Base-by-base conservation (phyloP, 2,888 invertebrate species). In the Lycophotia porphyrea region DNA sequence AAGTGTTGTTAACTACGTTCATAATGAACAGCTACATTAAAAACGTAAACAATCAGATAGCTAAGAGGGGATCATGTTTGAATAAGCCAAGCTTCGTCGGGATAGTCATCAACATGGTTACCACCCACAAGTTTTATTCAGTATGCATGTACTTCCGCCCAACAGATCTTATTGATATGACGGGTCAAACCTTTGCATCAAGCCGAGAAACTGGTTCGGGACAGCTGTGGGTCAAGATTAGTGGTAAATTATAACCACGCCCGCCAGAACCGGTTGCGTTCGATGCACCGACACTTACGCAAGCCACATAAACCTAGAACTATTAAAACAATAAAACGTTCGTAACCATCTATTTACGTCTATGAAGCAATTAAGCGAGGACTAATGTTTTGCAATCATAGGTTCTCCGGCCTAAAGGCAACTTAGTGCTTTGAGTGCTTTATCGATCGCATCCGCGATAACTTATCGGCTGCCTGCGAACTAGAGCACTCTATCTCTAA, bases 181-280 rank as follows among this genome's bases (percentile, higher is more conserved):
- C 89, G 87, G 90, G 89, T 91, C 91, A 91, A 88, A 86, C 85
- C 89, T 90, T 89, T 84, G 81, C 83, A 88, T 87, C 88, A 80
- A 71, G 85, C 91, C 88, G 84, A 90, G 89, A 93, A 88, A 94
- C 93, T 93, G 92, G 93, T 92, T 90, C 87, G 78, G 88, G 89
- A 92, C 93, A 92, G 90, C 94, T 95, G 93, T 95, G 94, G 96
- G 96, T 96, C 96, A 96, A 95, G 93, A 95, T 95, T 94, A 94
- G 92, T 92, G 92, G 93, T 93, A 93, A 94, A 93, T 94, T 93
- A 94, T 90, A 89, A 90, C 88, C 90, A 85, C 84, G 87, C 85
- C 87, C 84, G 88, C 87, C 80, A 78, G 85, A 94, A 95, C 96
- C 95, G 95, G 96, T 95, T 88, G 80, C 87, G 90, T 88, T 87